These are phyloP conservation scores for Pterobdella sp. DNA, from an alignment of 2,888 invertebrate species.

Conservation along the genomic window DNA sequence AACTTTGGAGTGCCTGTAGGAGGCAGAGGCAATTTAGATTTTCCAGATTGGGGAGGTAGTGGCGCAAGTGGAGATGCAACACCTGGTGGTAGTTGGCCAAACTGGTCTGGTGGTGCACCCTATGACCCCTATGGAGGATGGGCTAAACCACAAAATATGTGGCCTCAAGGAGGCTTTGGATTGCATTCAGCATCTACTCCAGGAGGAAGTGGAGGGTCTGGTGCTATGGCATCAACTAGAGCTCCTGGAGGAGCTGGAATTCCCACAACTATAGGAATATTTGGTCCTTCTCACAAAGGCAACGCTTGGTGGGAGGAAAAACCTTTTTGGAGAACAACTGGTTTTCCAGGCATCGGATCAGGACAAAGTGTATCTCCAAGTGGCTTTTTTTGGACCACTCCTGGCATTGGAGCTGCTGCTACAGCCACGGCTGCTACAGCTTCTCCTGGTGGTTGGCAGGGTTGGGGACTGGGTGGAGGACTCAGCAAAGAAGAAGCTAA, in stretches of 20 bases:
- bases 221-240: too few species aligned
- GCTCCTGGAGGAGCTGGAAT: background rate
- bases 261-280: too few species aligned
- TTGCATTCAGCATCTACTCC: background rate
- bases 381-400: background rate
- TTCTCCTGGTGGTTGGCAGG: background rate
- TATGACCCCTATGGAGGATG: background rate
- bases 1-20: background rate
- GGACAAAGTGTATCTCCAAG: background rate
- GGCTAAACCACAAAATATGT: background rate
- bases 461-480: background rate
- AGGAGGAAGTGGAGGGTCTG: background rate
- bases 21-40: background rate
- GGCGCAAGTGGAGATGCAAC: background rate
- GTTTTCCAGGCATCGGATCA: background rate
- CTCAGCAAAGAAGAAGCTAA: background rate
- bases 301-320: background rate
- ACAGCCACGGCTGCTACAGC: background rate
- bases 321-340: slow-evolving; percentile 7
- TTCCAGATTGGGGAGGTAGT: background rate
- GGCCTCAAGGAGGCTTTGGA: slow-evolving; percentile 9
- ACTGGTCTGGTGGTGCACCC: background rate
- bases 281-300: too few species aligned
- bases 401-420: background rate
- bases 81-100: background rate